Evolutionary conservation across 2,797 vertebrate species (phyloP), one percentile per base, ranked within the genome.

Genomic region (Erithacus rubecula): DNA sequence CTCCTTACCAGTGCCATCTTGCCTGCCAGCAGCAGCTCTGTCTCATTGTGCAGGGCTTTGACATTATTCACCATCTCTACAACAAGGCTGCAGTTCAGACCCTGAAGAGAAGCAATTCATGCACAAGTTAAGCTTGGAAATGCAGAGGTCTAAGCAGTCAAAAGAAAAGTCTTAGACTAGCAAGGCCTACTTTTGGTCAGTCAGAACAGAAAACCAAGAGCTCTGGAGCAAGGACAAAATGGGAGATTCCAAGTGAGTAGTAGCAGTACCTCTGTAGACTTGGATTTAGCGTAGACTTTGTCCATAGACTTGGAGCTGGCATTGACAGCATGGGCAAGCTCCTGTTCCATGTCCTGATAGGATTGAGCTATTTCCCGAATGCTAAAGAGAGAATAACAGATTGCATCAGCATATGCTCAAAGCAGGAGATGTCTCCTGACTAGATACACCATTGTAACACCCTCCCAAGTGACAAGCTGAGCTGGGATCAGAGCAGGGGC

Each of bases 221-320:
- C 59, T 59, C 53, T 4, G 46, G 76, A 70, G 37, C 47, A 62
- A 67, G 44, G 43, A 83, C 32, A 77, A 94, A 94, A 83, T 5
- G 23, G 44, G 78, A 79, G 65, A 72, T 67, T 88, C 22, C 30
- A 86, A 90, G 39, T 43, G 77, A 93, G 43, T 49, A 19, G 29
- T 53, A 53, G 63, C 84, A 95, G 26, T 97, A 99, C 99, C 98
- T 98, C 98, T 7, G 98, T 87, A 93, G 97, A 98, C 83, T 98
- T 98, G 93, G 99, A 98, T 97, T 98, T 98, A 69, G 98, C 98
- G 30, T 99, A 99, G 88, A 99, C 99, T 23, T 98, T 98, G 76
- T 99, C 99, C 99, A 99, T 99, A 91, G 99, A 98, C 97, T 99
- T 99, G 46, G 98, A 99, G 97, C 99, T 99, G 97, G 99, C 99